A percentile compares a stretch with the other conserved stretches of the same genome.
phyloP scores from a whole-genome alignment of 2,888 invertebrate species.

The Oxystoma pomonae region DNA sequence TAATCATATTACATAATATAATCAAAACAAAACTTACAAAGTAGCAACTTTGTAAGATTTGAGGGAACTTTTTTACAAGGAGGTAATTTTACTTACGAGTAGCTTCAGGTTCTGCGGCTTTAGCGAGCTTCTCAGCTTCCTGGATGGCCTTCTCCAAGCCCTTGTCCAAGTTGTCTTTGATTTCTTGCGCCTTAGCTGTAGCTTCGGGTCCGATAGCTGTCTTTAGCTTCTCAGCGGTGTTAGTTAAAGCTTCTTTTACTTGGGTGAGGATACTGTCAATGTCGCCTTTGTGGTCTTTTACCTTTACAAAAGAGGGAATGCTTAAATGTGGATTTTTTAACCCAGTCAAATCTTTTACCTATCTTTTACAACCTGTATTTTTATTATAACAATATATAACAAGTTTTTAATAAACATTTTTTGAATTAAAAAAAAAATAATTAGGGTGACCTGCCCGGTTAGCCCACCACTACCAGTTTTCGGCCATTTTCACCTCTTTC shows the following conservation, averaged over 20 bases:
- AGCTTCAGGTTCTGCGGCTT: slow-evolving; percentile 40
- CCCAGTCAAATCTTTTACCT: too few species aligned
- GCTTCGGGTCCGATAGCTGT: slow-evolving; percentile 39
- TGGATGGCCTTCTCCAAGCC: slow-evolving; percentile 36
- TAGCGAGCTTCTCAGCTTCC: slow-evolving; percentile 39
- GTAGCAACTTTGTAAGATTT: neutral
- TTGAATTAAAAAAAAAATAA: too few species aligned
- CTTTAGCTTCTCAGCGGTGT: slow-evolving; percentile 34
- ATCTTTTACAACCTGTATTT: too few species aligned
- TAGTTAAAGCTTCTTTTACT: slow-evolving; percentile 36
- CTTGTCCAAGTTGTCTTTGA: slow-evolving; percentile 38
- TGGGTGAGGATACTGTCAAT: slow-evolving; percentile 37
- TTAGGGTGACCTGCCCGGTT: neutral
- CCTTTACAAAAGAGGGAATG: too few species aligned
- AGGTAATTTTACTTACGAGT: slow-evolving; percentile 31
- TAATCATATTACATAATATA: too few species aligned
- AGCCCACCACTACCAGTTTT: neutral
- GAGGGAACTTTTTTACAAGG: neutral
- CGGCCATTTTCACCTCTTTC: neutral
- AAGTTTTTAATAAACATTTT: too few species aligned
- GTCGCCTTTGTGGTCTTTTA: slow-evolving; percentile 33
- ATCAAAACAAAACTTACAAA: too few species aligned
- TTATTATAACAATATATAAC: too few species aligned
- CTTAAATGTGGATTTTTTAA: too few species aligned
- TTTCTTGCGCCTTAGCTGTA: slow-evolving; percentile 38